Percentiles rank a stretch among this genome's conserved stretches.
Evolutionary conservation across 1,140 invertebrate genomes (phyloP).

Genomic region (Cydia fagiglandana): DNA sequence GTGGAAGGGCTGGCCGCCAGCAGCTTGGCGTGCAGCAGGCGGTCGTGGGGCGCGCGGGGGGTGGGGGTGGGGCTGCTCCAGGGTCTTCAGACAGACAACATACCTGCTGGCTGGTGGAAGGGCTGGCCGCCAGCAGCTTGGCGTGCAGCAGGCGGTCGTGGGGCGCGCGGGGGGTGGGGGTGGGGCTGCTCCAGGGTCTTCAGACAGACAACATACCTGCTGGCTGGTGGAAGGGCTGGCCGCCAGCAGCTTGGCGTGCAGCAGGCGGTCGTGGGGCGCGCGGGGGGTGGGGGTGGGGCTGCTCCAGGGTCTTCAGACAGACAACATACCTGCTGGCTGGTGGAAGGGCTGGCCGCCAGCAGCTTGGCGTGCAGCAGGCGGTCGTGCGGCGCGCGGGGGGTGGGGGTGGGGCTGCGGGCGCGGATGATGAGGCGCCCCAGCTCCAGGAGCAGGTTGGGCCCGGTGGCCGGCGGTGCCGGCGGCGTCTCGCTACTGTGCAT

Average conservation of each 20-base stretch:
- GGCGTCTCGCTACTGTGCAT: slow-evolving; percentile 75
- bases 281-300: slow-evolving; percentile 52
- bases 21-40: slow-evolving; percentile 48
- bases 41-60: slow-evolving; percentile 41
- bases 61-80: slow-evolving; percentile 46
- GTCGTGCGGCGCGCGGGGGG: slow-evolving; percentile 41
- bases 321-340: slow-evolving; percentile 34
- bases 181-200: slow-evolving; percentile 37
- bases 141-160: slow-evolving; percentile 47
- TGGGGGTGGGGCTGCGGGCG: slow-evolving; percentile 57
- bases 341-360: slow-evolving; percentile 50
- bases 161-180: slow-evolving; percentile 44
- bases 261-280: slow-evolving; percentile 43
- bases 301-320: too few relatives aligned
- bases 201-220: too few relatives aligned
- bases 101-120: slow-evolving; percentile 65
- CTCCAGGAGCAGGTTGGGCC: slow-evolving; percentile 65
- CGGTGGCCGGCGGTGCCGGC: slow-evolving; percentile 51
- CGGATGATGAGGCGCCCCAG: slow-evolving; percentile 72
- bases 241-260: slow-evolving; percentile 47
- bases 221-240: slow-evolving; percentile 53
- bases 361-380: slow-evolving; percentile 49
- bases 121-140: slow-evolving; percentile 49
- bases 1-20: slow-evolving; percentile 54
- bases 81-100: too few relatives aligned